Base-by-base conservation (phyloP, 2,888 invertebrate species). In the Scrobipalpa costella region DNA sequence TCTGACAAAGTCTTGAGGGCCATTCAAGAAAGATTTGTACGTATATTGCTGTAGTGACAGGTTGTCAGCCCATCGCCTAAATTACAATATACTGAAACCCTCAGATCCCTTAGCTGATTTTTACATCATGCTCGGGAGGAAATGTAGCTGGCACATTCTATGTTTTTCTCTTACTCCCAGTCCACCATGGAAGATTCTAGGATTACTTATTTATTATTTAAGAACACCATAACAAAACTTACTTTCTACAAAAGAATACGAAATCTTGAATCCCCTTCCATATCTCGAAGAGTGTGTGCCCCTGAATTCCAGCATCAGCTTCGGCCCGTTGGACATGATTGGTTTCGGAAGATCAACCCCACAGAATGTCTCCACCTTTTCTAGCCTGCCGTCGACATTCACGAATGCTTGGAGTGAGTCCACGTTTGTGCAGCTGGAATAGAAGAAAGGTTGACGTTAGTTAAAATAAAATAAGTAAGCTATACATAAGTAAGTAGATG, bases 251-350 rank as follows among this genome's bases (percentile, higher is more conserved):
- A 98, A 98, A 74, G 94, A 94, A 88, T 96, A 98, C 64, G 95
- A 94, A 68, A 98, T 97, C 80, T 95, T 95, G 86, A 98, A 98
- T 67, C 98, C 98, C 77, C 95, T 94, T 59, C 95, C 94, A 74
- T 95, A 94, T 73, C 95, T 93, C 33, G 96, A 95, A n/a, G 95
- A 95, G 74, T 94, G 92, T 61, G 94, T 93, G 58, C 97, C 97
- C 66, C 94, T 93, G 82, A 98, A 98, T 85, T 98, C 97, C 64
- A 99, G 88, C 80, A 96, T 94, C 78, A 99, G 92, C 76, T 95
- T 93, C 60, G 96, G 96, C 50, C 97, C 97, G 80, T 95, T 97
- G 65, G 98, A 98, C 98, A 99, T 98, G 69, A 98, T 93, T 64
- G 97, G 97, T 71, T 95, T 95, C 0, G 98, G 98, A 62, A 95